phyloP scores from a whole-genome alignment of 2,888 invertebrate species.

The Mythimna vitellina region DNA sequence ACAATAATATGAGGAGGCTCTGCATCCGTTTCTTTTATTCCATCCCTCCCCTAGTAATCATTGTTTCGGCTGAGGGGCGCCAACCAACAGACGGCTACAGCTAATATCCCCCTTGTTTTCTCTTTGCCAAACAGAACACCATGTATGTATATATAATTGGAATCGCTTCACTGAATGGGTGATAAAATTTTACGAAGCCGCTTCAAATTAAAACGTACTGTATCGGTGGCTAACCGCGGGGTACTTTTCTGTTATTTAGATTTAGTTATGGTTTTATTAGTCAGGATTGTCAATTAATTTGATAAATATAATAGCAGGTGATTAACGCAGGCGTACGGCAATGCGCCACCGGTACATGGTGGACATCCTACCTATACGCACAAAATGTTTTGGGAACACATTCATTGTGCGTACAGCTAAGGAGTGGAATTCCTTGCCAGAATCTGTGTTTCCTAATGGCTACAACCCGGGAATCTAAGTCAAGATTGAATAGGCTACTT shows the following conservation, averaged over 20 bases:
- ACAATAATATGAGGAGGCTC: constrained; percentile 88
- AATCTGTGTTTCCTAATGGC: too few relatives aligned
- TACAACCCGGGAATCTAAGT: too few relatives aligned
- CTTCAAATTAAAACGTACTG: constrained; percentile 56
- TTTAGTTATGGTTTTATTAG: background rate
- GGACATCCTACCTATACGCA: too few relatives aligned
- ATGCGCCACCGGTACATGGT: too few relatives aligned
- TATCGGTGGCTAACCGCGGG: constrained; percentile 21
- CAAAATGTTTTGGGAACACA: too few relatives aligned
- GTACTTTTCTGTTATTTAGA: constrained; percentile 22
- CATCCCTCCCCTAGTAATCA: constrained; percentile 86
- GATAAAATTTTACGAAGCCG: constrained; percentile 65
- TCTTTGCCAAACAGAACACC: constrained; percentile 71
- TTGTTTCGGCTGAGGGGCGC: constrained; percentile 86
- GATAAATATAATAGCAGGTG: background rate
- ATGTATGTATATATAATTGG: constrained; percentile 81
- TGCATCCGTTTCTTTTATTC: constrained; percentile 87
- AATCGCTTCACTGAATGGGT: constrained; percentile 70
- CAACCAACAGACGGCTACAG: constrained; percentile 80
- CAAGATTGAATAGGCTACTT: too few relatives aligned
- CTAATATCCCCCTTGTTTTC: constrained; percentile 83
- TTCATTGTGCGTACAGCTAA: too few relatives aligned
- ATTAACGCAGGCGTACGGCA: too few relatives aligned
- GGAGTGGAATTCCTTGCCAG: too few relatives aligned
- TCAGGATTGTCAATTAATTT: too few relatives aligned